Conservation (phyloP, 2,113 vertebrate genomes). For the Cranoglanis bouderius region DNA sequence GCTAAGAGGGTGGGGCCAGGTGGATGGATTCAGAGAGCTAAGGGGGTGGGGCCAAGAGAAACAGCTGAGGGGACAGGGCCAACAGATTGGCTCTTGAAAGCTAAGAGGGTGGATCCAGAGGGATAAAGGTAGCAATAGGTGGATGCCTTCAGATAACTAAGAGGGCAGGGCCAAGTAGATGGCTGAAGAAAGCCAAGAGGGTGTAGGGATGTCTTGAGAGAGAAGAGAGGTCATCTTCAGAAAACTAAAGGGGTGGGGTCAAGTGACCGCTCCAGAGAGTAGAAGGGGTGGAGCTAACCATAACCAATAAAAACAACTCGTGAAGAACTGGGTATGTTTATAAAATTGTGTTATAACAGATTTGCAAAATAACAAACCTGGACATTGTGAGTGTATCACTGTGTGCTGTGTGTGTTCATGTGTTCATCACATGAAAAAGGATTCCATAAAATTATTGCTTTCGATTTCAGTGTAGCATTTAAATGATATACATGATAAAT, state of each 20-base stretch:
- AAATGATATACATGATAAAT: background rate
- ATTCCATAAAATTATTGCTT: background rate
- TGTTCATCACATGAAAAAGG: background rate
- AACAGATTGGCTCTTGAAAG: background rate
- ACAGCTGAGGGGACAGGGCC: background rate
- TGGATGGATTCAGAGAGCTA: background rate
- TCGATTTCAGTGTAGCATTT: background rate
- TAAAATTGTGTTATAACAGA: background rate
- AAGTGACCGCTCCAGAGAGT: background rate
- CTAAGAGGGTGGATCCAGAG: background rate
- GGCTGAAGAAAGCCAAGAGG: background rate
- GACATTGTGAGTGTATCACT: background rate
- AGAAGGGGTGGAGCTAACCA: background rate
- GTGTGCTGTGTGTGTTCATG: background rate
- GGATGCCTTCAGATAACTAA: background rate
- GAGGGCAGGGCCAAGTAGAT: background rate
- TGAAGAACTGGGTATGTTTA: background rate
- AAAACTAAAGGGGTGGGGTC: background rate
- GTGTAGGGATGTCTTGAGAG: background rate
- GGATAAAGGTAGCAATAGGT: background rate
- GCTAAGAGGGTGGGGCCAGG: background rate
- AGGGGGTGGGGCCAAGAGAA: background rate
- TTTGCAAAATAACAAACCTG: background rate
- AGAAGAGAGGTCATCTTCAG: background rate
- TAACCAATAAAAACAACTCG: background rate